Evolutionary conservation across 2,888 invertebrate genomes (phyloP).

Genomic region (Abrostola tripartita): DNA sequence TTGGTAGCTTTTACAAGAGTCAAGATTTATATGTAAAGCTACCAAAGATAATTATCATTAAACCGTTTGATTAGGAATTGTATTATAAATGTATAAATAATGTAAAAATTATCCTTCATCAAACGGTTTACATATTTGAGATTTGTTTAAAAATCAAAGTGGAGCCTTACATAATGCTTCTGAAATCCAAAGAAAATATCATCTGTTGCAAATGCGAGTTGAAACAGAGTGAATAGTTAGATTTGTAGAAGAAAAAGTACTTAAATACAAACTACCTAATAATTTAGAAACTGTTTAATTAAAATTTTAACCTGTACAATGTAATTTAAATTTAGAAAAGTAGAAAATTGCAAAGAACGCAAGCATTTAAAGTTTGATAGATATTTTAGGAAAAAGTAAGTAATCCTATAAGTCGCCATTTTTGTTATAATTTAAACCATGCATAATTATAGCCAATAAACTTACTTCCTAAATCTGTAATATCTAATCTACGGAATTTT

Average conservation of each 20-base stretch:
- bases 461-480: slow-evolving; percentile 48
- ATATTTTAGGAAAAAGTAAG: slow-evolving; percentile 56
- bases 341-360: slow-evolving; percentile 74
- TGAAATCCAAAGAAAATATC: slow-evolving; percentile 79
- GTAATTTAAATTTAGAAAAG: slow-evolving; percentile 64
- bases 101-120: slow-evolving; percentile 55
- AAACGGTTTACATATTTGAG: slow-evolving; percentile 64
- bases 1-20: slow-evolving; percentile 65
- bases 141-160: slow-evolving; percentile 69
- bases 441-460: slow-evolving; percentile 72
- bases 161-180: slow-evolving; percentile 78
- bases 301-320: slow-evolving; percentile 65
- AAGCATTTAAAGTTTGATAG: slow-evolving; percentile 74
- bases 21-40: slow-evolving; percentile 59
- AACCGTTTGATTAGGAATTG: slow-evolving; percentile 64
- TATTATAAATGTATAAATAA: slow-evolving; percentile 40
- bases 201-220: slow-evolving; percentile 81
- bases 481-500: slow-evolving; percentile 66
- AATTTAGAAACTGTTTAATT: slow-evolving; percentile 57
- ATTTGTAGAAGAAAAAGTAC: slow-evolving; percentile 63
- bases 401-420: slow-evolving; percentile 53
- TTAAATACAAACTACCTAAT: slow-evolving; percentile 55
- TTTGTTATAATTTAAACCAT: slow-evolving; percentile 66
- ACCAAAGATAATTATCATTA: slow-evolving; percentile 61
- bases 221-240: slow-evolving; percentile 77